Evolutionary conservation across 2,888 invertebrate species (phyloP).

Genomic region (Dryobotodes eremita): DNA sequence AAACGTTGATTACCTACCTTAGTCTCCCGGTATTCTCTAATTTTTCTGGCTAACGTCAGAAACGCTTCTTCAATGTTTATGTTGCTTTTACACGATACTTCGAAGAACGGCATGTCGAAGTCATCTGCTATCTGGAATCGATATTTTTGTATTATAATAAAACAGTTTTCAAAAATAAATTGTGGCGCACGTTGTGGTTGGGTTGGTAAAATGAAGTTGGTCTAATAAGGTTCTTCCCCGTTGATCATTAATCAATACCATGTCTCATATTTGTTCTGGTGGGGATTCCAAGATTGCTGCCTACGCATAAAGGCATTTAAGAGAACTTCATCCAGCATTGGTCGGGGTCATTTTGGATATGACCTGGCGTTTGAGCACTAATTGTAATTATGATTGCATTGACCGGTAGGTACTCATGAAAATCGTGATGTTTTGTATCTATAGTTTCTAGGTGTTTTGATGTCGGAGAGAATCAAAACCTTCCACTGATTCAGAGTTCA

Average conservation of each 20-base stretch:
- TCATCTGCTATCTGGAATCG: constrained; percentile 94
- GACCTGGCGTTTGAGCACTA: not conserved
- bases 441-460: not conserved
- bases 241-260: not conserved
- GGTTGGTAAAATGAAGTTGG: not conserved
- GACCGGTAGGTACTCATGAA: not conserved
- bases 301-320: not conserved
- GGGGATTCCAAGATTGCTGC: not conserved
- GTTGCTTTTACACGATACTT: constrained; percentile 96
- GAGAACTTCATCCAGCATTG: not conserved
- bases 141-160: not conserved
- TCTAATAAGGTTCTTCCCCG: not conserved
- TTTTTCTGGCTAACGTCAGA: constrained; percentile 94
- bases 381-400: constrained; percentile 32
- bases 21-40: constrained; percentile 94
- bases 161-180: not conserved
- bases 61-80: constrained; percentile 96
- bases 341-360: not conserved
- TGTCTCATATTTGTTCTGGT: not conserved
- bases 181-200: too few species aligned
- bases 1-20: constrained; percentile 92
- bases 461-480: constrained; percentile 13
- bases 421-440: constrained; percentile 27
- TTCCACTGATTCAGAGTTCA: not conserved
- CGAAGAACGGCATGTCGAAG: constrained; percentile 97